These are phyloP conservation scores for Myathropa florea DNA, from an alignment of 2,888 invertebrate genomes.

Conservation along the genomic window DNA sequence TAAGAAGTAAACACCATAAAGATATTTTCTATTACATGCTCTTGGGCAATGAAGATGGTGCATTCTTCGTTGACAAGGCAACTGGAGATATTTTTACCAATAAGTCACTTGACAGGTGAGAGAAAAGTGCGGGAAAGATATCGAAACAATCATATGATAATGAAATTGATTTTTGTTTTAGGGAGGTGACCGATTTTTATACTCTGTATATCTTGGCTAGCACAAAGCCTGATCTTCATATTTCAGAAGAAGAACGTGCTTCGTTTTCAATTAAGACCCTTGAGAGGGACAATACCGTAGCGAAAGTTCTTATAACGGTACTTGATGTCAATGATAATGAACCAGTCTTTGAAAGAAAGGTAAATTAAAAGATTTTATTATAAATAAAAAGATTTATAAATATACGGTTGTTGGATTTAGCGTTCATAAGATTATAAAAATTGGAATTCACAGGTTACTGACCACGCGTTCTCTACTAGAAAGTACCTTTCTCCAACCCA, in stretches of 20 bases:
- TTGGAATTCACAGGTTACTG: too few relatives aligned
- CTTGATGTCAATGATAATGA: constrained; percentile 93
- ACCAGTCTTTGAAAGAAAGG: constrained; percentile 85
- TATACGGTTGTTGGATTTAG: too few relatives aligned
- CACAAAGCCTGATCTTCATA: constrained; percentile 89
- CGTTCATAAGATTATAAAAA: too few relatives aligned
- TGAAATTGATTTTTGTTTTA: constrained; percentile 72
- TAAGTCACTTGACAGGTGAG: constrained; percentile 87
- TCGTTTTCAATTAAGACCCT: constrained; percentile 81
- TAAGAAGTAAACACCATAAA: constrained; percentile 90
- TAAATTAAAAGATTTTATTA: constrained; percentile 48
- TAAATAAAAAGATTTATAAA: neutral
- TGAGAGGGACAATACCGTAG: constrained; percentile 85
- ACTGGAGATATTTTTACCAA: constrained; percentile 91
- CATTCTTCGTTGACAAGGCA: constrained; percentile 89
- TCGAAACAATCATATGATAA: neutral
- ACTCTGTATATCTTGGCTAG: constrained; percentile 90
- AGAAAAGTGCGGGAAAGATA: neutral
- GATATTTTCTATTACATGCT: constrained; percentile 92
- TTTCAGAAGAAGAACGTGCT: constrained; percentile 81
- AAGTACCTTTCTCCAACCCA: neutral
- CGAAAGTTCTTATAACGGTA: constrained; percentile 87
- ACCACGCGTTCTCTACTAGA: too few relatives aligned
- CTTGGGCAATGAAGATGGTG: constrained; percentile 88
- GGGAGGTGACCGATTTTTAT: constrained; percentile 89